Conservation (phyloP, 2,113 vertebrate species). For the Chloroceryle aenea region DNA sequence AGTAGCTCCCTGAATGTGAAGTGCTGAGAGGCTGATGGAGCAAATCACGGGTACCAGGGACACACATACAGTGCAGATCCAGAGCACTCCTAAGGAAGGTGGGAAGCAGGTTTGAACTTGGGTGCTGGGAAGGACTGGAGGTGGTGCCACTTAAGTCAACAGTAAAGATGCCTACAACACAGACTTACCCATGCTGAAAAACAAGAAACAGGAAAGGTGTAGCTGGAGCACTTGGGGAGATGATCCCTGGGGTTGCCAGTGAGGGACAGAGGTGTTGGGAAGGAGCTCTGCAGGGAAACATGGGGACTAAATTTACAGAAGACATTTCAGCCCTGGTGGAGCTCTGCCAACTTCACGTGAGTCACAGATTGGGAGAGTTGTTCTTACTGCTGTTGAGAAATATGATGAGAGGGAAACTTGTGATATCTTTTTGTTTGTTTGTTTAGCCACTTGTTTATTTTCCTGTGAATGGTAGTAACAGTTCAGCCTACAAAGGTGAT, state of each 20-base stretch:
- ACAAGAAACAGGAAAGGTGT: background rate
- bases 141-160: accelerated
- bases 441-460: conserved; percentile 24
- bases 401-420: background rate
- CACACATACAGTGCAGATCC: accelerated
- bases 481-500: conserved; percentile 38
- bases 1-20: background rate
- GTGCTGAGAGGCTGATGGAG: background rate
- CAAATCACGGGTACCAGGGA: accelerated
- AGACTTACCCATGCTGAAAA: background rate
- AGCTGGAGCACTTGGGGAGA: accelerated
- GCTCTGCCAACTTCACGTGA: background rate
- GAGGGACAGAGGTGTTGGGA: accelerated
- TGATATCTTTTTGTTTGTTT: background rate
- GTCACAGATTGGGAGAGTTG: background rate
- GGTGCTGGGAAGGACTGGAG: accelerated
- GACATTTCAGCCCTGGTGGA: background rate
- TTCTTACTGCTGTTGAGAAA: background rate
- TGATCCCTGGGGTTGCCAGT: accelerated
- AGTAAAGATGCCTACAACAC: background rate
- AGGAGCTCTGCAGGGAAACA: background rate
- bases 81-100: background rate
- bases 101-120: background rate
- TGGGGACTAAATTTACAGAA: background rate
- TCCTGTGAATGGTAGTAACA: conserved; percentile 53